A percentile compares a stretch with the other conserved stretches of the same genome.
These are phyloP conservation scores for Premnoplex brunnescens DNA, from an alignment of 2,797 vertebrate species.

Conservation along the genomic window DNA sequence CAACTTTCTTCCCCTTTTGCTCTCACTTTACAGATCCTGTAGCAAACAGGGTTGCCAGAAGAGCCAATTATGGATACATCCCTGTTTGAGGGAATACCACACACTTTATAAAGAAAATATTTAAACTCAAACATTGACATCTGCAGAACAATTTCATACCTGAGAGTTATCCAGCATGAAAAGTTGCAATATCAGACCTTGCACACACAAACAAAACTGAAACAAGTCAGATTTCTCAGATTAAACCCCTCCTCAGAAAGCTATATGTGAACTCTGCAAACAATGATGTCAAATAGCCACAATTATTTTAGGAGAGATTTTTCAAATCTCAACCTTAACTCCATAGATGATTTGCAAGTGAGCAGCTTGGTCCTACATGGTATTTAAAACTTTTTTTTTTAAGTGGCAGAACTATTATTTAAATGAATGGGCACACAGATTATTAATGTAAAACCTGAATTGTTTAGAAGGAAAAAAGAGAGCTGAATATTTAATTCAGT, in stretches of 20 bases:
- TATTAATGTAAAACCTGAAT: not conserved
- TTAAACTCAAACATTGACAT: not conserved
- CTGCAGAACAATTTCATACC: not conserved
- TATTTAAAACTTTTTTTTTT: not conserved
- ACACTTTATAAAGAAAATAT: not conserved
- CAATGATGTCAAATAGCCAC: not conserved
- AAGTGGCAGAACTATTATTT: not conserved
- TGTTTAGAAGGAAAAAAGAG: not conserved
- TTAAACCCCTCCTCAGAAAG: not conserved
- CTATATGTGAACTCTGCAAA: not conserved
- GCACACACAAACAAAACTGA: not conserved
- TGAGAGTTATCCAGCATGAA: not conserved
- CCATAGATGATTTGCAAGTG: not conserved
- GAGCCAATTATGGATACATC: not conserved
- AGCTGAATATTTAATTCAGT: not conserved
- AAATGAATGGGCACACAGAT: not conserved
- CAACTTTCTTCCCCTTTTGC: not conserved
- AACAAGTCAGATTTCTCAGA: not conserved
- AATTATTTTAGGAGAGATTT: not conserved
- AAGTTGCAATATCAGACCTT: not conserved
- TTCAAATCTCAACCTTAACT: not conserved
- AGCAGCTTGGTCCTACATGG: accelerated
- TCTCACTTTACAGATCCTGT: not conserved
- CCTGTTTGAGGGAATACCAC: not conserved
- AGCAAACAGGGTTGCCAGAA: not conserved